Base-by-base conservation (phyloP, 2,797 vertebrate genomes). In the Amblyopsis hoosieri region DNA sequence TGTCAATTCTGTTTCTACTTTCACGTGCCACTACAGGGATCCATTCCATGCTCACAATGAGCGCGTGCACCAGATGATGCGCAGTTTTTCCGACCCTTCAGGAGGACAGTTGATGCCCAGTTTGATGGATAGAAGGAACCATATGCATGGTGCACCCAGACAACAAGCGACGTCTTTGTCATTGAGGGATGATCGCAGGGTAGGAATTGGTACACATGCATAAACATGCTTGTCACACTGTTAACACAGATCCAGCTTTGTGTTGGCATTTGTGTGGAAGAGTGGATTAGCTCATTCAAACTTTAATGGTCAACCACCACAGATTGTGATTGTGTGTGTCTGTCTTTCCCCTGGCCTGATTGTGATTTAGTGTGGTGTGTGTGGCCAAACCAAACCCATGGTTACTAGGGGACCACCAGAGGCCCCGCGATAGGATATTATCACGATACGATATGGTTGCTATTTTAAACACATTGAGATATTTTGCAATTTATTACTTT, bases 11-110 rank as follows among this genome's bases (percentile, higher is more conserved):
- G 48, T 3, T 31, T 19, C 51, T 13, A 45, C 17, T 62, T 57
- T 15, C 12, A 68, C 45, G 69, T 23, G 66, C n/a, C 77, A 69
- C 58, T 46, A 33, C 72, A 99, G 97, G 10, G 96, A 98, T 66
- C 93, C 94, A 8, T 94, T 98, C 58, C 89, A 77, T 19, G 88
- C 92, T 17, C 96, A 99, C 78, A 91, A 87, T 57, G 95, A 97
- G 7, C 90, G 92, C 7, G 84, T 97, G 89, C 80, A 71, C 45
- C 93, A 94, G 56, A 85, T 96, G 94, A 94, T 95, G 94, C 92
- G 92, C 19, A 94, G 90, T 79, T 94, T 97, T 79, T 89, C 95
- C 0, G 94, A 96, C 62, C 94, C 95, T 0, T 93, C 94, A 9
- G 93, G 93, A 12, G 90, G 84, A 54, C 85, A 93, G 31, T 68